Percentiles rank a stretch among this genome's conserved stretches.
phyloP scores from a whole-genome alignment of 2,888 invertebrate species.

The Tenthredo livida region DNA sequence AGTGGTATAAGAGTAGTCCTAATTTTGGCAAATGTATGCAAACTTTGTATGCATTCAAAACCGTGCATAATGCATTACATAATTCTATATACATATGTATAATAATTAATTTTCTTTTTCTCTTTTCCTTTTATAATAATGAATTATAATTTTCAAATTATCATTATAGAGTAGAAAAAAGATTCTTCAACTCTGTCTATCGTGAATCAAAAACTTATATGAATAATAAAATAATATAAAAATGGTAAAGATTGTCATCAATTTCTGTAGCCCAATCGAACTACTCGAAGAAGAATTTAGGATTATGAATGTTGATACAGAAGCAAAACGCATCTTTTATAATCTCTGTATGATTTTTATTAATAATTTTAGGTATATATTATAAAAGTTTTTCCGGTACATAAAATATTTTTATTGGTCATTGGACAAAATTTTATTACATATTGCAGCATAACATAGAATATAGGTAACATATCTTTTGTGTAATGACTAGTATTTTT shows the following conservation, averaged over 20 bases:
- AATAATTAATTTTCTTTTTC: background rate
- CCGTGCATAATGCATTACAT: background rate
- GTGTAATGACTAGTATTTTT: conserved; percentile 72
- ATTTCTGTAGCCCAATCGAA: background rate
- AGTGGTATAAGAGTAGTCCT: background rate
- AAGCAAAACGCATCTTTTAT: no score
- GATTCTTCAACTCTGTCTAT: background rate
- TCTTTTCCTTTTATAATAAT: background rate
- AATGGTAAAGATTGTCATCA: background rate
- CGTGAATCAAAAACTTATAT: conserved; percentile 47
- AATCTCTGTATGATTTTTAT: background rate
- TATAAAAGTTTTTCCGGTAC: conserved; percentile 59
- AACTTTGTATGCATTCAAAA: background rate
- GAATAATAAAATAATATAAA: conserved; percentile 31
- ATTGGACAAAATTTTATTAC: conserved; percentile 60
- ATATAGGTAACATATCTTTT: conserved; percentile 72
- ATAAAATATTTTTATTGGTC: conserved; percentile 73
- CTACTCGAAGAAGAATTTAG: no score
- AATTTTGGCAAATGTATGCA: conserved; percentile 9
- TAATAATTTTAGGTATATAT: background rate
- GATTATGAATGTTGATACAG: no score
- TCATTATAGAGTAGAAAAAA: background rate
- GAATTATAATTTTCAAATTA: background rate
- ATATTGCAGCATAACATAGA: conserved; percentile 69
- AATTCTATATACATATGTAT: background rate